Evolutionary conservation across 53 echinoderm and acorn worm genomes (phyloP), one percentile per base, ranked within the genome.

Genomic region (Holothuria leucospilota): DNA sequence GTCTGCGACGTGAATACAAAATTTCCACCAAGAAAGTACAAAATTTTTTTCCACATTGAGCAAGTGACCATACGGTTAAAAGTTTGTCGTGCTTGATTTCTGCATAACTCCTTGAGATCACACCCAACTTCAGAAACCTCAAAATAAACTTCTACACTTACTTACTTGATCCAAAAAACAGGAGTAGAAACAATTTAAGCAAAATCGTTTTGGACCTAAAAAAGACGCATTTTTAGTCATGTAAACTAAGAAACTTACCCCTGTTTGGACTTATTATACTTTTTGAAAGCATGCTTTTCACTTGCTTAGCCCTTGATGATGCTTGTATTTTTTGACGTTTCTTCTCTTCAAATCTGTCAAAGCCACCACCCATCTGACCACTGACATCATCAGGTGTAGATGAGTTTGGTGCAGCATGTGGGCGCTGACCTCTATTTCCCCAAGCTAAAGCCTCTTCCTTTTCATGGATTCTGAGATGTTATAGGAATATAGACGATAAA

Each of bases 291-390:
- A 96, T 90, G 0, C 94, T 93, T 77, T 89, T 96, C 85, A 94
- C 82, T 18, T 86, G 62, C 77, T 90, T 90, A 26, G 90, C 27
- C 66, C 68, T 90, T 20, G 96, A 88, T 18, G 52, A 89, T 58
- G 83, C 85, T 28, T 92, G 92, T 70, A 81, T 90, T 77, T 87
- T 87, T 39, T 94, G 93, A 70, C 91, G 91, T 73, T 92, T 87
- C 71, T 93, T 94, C 84, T 94, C 94, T 70, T 93, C 96, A 89
- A 96, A 96, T 46, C 93, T 96, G 69, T 93, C 94, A 86, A 96
- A 96, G 59, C 80, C 80, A 10, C 56, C 61, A 3, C 80, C 80
- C 80, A 80, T 80, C 61, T 80, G 80, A 24, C 59, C 26, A 15
- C 13, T 78, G 78, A 24, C 78, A 80, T 80, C 80, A 5, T 80